Conservation (phyloP, 2,797 vertebrate species). For the Danio kyathit region DNA sequence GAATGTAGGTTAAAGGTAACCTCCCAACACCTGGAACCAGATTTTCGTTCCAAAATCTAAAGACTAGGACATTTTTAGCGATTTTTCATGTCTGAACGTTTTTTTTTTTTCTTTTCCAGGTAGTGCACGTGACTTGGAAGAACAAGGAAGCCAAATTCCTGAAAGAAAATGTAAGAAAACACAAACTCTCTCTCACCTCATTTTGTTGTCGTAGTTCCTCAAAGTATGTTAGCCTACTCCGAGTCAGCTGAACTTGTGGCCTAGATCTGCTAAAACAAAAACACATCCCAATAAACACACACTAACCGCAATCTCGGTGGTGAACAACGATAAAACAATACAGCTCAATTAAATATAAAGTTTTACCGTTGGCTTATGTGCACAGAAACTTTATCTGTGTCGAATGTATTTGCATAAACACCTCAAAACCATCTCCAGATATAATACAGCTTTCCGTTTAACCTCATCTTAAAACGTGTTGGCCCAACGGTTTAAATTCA, state of each 20-base stretch:
- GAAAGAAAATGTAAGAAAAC: background rate
- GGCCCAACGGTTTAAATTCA: too few species aligned
- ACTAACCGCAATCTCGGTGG: too few species aligned
- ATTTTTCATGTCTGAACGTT: constrained; percentile 12
- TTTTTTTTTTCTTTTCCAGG: constrained; percentile 15
- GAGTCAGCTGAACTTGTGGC: background rate
- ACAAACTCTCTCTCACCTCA: background rate
- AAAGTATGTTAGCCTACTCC: background rate
- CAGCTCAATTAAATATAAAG: background rate
- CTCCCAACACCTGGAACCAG: background rate
- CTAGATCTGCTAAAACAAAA: background rate
- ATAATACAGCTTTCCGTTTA: background rate
- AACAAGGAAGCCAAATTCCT: background rate
- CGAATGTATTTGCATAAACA: background rate
- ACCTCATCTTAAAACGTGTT: background rate
- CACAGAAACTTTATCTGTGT: background rate
- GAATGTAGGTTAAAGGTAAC: background rate
- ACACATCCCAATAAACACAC: background rate
- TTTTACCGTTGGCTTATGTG: background rate
- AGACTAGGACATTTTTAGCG: background rate
- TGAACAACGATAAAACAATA: background rate
- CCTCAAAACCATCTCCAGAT: background rate
- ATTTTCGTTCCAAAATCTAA: background rate
- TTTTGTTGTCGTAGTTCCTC: background rate
- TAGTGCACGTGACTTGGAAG: background rate